Conservation (phyloP, 2,888 invertebrate species). For the Melinaea marsaeus region DNA sequence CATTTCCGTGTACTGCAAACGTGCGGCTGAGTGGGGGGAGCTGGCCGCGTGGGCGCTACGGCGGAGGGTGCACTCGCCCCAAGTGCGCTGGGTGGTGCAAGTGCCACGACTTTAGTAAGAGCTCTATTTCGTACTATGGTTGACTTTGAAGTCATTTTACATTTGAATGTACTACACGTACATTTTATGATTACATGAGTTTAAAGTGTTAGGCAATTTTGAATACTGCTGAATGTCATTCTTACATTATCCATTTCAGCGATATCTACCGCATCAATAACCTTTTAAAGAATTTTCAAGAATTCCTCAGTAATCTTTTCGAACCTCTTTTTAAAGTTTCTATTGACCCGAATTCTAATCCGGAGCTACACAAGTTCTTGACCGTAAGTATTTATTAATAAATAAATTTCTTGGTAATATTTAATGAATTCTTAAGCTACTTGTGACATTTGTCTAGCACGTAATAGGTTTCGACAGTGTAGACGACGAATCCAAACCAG, state of each 20-base stretch:
- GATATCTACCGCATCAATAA: slow-evolving; percentile 98
- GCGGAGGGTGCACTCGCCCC: slow-evolving; percentile 95
- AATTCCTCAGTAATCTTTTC: slow-evolving; percentile 96
- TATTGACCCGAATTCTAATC: slow-evolving; percentile 92
- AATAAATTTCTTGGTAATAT: not conserved
- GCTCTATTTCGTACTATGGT: not conserved
- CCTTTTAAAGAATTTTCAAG: slow-evolving; percentile 95
- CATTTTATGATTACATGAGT: not conserved
- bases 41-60: slow-evolving; percentile 97
- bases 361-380: slow-evolving; percentile 91
- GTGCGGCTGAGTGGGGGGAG: slow-evolving; percentile 95
- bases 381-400: slow-evolving; percentile 52
- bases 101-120: slow-evolving; percentile 97
- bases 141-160: not conserved
- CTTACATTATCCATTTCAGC: slow-evolving; percentile 70
- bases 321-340: slow-evolving; percentile 97
- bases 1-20: slow-evolving; percentile 97
- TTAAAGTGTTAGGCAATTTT: not conserved
- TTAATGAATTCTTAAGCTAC: not conserved
- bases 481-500: slow-evolving; percentile 99
- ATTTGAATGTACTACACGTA: not conserved
- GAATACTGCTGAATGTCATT: not conserved
- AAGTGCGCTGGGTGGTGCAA: slow-evolving; percentile 98
- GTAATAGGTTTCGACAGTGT: slow-evolving; percentile 99
- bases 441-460: slow-evolving; percentile 69